Base-by-base conservation (phyloP, 2,888 invertebrate genomes). In the Bembecia ichneumoniformis region DNA sequence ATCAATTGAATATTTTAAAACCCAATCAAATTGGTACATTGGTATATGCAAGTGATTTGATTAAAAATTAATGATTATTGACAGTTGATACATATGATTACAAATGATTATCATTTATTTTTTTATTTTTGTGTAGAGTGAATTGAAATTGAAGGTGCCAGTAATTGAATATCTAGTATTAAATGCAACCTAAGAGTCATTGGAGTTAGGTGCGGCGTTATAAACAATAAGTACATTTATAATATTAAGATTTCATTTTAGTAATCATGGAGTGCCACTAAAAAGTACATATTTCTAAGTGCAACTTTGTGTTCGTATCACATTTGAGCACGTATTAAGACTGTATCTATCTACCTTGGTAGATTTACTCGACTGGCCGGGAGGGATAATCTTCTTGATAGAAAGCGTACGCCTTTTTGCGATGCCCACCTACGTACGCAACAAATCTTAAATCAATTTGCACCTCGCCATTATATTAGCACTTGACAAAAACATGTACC, bases 321-420 rank as follows among this genome's bases (percentile, higher is more conserved):
- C 72, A 66, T 52, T 51, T 58, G 57, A 56, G 58, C 59, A 35
- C 49, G 46, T 46, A 55, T 50, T 57, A 56, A 59, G 60, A 59
- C 58, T 56, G 60, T 28, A 28, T 28, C 7, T 7, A 28, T 44
- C 44, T 82, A 84, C 84, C 83, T 83, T 77, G 49, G 68, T 66
- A 48, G 68, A 45, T 71, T 73, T 81, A 75, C 59, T 65, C 67
- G 70, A 74, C 62, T 71, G 78, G 54, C 78, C 79, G 51, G 86
- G 86, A 16, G 84, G 83, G 47, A 83, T 82, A 54, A 84, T 82
- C 83, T 84, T 87, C 86, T 86, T 86, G 70, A 87, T 86, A 68
- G 86, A 84, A 63, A 87, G 78, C 57, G 86, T 82, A 55, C 87
- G 79, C 65, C 78, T 74, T 76, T 84, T 86, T 73, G 77, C 80